A percentile compares a stretch with the other conserved stretches of the same genome.
phyloP scores from a whole-genome alignment of 1,140 invertebrate genomes.

The Hylaeus volcanicus region DNA sequence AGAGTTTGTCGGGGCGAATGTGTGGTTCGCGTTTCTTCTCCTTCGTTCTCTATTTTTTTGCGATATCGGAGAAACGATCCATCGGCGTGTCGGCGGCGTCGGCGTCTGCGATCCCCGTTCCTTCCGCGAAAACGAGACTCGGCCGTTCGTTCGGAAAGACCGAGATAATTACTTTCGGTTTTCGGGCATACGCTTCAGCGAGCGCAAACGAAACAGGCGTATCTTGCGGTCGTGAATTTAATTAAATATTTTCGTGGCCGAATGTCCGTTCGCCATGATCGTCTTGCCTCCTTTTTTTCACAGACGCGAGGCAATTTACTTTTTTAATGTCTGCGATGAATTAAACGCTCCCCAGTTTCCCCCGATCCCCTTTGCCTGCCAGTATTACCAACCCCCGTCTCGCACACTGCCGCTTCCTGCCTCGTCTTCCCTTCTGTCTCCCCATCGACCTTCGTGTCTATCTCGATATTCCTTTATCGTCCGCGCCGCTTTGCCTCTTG shows the following conservation, averaged over 20 bases:
- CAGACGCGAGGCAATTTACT: conserved; percentile 76
- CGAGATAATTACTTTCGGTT: conserved; percentile 76
- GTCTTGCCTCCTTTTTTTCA: conserved; percentile 63
- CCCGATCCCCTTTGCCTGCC: conserved; percentile 35
- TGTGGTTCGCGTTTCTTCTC: conserved; percentile 40
- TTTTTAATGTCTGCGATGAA: conserved; percentile 79
- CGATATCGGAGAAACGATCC: conserved; percentile 52
- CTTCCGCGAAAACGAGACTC: conserved; percentile 61
- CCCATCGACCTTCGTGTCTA: conserved; percentile 31
- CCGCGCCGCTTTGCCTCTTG: conserved; percentile 31
- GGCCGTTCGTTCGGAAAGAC: conserved; percentile 61
- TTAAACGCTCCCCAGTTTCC: conserved; percentile 67
- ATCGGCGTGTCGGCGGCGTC: conserved; percentile 37
- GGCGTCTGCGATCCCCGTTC: conserved; percentile 33
- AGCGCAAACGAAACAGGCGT: conserved; percentile 70
- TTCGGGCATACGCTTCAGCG: conserved; percentile 59
- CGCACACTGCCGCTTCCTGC: conserved; percentile 5
- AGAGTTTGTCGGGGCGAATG: conserved; percentile 1
- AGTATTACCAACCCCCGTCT: conserved; percentile 28
- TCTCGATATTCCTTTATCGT: conserved; percentile 51
- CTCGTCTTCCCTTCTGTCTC: background rate
- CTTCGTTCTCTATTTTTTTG: background rate
- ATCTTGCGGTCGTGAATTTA: conserved; percentile 78
- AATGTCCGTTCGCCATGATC: conserved; percentile 72
- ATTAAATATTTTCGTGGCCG: conserved; percentile 78